Evolutionary conservation across 1,140 invertebrate genomes (phyloP), one percentile per base, ranked within the genome.

Genomic region (Meloidogyne exigua): DNA sequence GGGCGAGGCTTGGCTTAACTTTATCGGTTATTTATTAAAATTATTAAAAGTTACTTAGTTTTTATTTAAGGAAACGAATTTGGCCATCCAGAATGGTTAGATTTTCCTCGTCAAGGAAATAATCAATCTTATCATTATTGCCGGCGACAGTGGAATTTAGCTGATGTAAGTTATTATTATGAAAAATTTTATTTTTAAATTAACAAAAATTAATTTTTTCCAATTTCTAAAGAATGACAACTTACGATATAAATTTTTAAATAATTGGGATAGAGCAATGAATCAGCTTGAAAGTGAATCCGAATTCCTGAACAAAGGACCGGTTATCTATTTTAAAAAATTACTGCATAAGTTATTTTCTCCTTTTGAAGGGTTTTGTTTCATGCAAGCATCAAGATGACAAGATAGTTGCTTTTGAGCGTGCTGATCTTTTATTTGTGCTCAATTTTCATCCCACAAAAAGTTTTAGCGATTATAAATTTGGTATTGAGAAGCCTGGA

Each of bases 21-120:
- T 99, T 85, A 98, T 98, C 72, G 96, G 77, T 79, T 76, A 49
- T 25, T 25, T 70, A 9, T 36, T 63, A 7, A 7, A 32, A 7
- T 25, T 23, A 70, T 32, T 15, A 32, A 32, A 12, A 18, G 5
- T 26, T 4, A 44, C 25, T 69, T 21, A 15, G 23, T 28, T 82
- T 69, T 79, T 80, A 83, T 80, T 88, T 11, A 83, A 93, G 77
- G 96, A 21, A 99, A 99, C 89, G 96, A 99, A 89, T 99, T 99
- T 90, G 97, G 97, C 9, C 97, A 99, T 91, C 97, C 97, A 0
- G 97, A 99, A 89, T 99, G 97, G 97, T 88, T 99, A 32, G 97
- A 99, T 89, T 99, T 99, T 89, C 97, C 97, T 0, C 90, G 97
- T 13, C 90, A 91, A 3, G 97, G 96, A 26, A 99, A 99, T 88